Conservation (phyloP, 2,888 invertebrate species). For the Apoda limacodes region DNA sequence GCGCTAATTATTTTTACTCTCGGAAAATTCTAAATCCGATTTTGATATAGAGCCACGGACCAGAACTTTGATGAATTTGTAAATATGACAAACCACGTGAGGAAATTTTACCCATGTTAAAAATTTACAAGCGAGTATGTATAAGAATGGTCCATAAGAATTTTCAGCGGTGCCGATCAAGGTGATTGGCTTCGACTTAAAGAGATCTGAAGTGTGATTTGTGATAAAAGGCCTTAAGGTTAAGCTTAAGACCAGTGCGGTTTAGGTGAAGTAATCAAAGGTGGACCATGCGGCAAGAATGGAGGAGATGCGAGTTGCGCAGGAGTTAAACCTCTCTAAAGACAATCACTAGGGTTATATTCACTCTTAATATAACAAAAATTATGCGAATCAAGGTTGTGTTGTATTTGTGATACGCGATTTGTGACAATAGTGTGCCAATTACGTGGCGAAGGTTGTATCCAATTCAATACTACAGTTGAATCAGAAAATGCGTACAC, state of each 20-base stretch:
- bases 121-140: background rate
- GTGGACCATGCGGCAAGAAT: conserved; percentile 8
- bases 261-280: conserved; percentile 4
- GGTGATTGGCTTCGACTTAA: background rate
- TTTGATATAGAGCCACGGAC: conserved; percentile 3
- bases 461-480: no score
- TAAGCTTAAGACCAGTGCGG: conserved; percentile 4
- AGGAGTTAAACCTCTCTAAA: conserved; percentile 9
- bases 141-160: background rate
- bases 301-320: conserved; percentile 6
- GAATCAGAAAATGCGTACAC: no score
- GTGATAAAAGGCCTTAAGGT: background rate
- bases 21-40: conserved; percentile 3
- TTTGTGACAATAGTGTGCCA: no score
- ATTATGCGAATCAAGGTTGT: no score
- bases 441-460: no score
- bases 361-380: conserved; percentile 5
- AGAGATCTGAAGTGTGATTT: background rate
- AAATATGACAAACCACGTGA: background rate
- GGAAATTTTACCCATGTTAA: background rate
- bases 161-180: background rate
- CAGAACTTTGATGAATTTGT: conserved; percentile 7
- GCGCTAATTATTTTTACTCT: conserved; percentile 1
- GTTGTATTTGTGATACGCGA: no score
- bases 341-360: conserved; percentile 11